These are phyloP conservation scores for Catostylus mosaicus DNA, from an alignment of 30 jellyfish, hydroid and myxozoan genomes.

Conservation along the genomic window DNA sequence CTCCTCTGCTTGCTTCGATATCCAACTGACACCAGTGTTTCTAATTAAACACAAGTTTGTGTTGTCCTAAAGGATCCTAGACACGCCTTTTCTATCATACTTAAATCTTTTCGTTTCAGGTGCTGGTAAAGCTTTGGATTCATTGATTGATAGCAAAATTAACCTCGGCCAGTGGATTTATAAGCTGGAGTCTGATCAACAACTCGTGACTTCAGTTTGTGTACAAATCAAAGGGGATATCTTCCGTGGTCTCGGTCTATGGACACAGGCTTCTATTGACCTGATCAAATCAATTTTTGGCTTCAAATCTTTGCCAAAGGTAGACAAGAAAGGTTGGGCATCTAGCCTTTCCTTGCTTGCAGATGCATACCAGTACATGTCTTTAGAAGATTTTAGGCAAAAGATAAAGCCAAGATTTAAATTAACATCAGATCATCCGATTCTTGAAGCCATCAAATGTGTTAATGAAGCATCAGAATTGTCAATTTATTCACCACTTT, in stretches of 20 bases:
- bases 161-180: conserved; percentile 43
- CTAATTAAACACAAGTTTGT: no score
- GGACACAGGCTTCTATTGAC: conserved; percentile 42
- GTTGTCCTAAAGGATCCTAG: no score
- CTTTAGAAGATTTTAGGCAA: conserved; percentile 32
- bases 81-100: no score
- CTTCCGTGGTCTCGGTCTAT: conserved; percentile 54
- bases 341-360: conserved; percentile 64
- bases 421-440: conserved; percentile 34
- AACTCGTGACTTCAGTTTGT: conserved; percentile 50
- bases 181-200: conserved; percentile 18
- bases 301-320: conserved; percentile 47
- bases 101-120: conserved; percentile 17
- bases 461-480: conserved; percentile 63
- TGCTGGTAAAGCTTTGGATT: conserved; percentile 42
- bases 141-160: conserved; percentile 9
- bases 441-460: conserved; percentile 65
- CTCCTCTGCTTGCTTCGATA: no score
- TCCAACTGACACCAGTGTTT: no score
- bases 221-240: conserved; percentile 64
- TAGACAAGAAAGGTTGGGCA: conserved; percentile 65
- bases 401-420: conserved; percentile 2
- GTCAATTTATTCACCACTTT: conserved; percentile 63
- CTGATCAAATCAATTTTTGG: conserved; percentile 43
- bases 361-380: conserved; percentile 65